These are phyloP conservation scores for Laterallus jamaicensis DNA, from an alignment of 2,113 vertebrate species.

Conservation along the genomic window DNA sequence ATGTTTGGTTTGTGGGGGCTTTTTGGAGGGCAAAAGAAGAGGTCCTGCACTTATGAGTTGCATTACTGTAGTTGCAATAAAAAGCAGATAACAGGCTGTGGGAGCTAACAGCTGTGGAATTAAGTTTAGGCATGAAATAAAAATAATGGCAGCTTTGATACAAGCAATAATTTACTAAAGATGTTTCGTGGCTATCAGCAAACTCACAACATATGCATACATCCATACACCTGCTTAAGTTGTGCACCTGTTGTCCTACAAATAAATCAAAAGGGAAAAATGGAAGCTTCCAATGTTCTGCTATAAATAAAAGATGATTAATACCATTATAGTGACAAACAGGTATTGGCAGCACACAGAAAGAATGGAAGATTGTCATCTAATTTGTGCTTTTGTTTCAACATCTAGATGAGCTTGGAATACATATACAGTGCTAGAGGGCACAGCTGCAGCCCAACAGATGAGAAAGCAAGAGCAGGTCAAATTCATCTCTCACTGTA, in stretches of 20 bases:
- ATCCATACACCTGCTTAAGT: conserved; percentile 13
- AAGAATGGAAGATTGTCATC: conserved; percentile 57
- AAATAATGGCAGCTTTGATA: conserved; percentile 44
- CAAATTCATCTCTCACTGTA: conserved; percentile 20
- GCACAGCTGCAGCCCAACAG: conserved; percentile 37
- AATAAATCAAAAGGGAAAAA: conserved; percentile 17
- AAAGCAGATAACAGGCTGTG: conserved; percentile 40
- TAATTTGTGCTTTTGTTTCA: conserved; percentile 41
- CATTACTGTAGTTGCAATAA: conserved; percentile 12
- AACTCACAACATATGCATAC: neutral
- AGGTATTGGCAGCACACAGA: conserved; percentile 18
- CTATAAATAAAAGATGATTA: conserved; percentile 49
- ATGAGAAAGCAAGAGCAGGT: conserved; percentile 15
- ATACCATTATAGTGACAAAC: conserved; percentile 47
- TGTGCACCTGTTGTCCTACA: conserved; percentile 46
- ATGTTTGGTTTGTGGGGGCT: neutral
- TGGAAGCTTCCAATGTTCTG: neutral
- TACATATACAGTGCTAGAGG: conserved; percentile 16
- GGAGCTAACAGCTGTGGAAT: conserved; percentile 51
- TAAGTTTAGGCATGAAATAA: conserved; percentile 34
- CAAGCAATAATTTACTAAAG: conserved; percentile 59
- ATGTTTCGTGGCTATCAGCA: conserved; percentile 36
- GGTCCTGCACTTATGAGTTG: conserved; percentile 9
- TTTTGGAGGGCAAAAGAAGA: neutral
- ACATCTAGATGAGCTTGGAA: conserved; percentile 51